Conservation (phyloP, 2,797 vertebrate genomes). For the Amblyopsis hoosieri region DNA sequence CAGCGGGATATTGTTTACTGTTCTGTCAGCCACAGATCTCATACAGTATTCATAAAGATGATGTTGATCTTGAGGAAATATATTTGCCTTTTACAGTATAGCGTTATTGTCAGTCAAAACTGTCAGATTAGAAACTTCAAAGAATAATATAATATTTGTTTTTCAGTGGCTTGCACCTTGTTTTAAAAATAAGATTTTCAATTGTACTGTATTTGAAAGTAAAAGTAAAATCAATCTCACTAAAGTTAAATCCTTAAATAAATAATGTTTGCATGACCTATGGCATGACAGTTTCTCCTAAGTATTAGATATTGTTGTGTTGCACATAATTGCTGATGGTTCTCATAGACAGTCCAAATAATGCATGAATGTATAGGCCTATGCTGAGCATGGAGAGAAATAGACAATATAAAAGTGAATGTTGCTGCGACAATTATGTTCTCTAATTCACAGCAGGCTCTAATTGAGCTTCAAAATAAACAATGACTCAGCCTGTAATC, state of each 20-base stretch:
- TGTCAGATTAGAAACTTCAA: constrained; percentile 18
- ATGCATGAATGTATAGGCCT: background rate
- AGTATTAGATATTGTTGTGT: no score
- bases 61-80: constrained; percentile 63
- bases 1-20: constrained; percentile 65
- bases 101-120: constrained; percentile 59
- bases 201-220: no score
- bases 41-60: constrained; percentile 74
- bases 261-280: background rate
- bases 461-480: constrained; percentile 58
- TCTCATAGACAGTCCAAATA: background rate
- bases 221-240: no score
- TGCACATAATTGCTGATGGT: background rate
- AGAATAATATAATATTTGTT: background rate
- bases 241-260: background rate
- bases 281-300: background rate
- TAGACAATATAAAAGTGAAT: constrained; percentile 41
- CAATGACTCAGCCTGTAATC: constrained; percentile 64
- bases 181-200: constrained; percentile 14
- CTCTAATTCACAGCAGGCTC: constrained; percentile 9
- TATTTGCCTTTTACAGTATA: constrained; percentile 48
- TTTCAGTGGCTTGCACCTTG: constrained; percentile 22
- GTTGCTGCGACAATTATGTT: constrained; percentile 31
- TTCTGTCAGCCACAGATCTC: constrained; percentile 59
- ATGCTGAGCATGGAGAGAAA: constrained; percentile 28